phyloP scores from a whole-genome alignment of 2,888 invertebrate genomes.

The Drosophila affinis region DNA sequence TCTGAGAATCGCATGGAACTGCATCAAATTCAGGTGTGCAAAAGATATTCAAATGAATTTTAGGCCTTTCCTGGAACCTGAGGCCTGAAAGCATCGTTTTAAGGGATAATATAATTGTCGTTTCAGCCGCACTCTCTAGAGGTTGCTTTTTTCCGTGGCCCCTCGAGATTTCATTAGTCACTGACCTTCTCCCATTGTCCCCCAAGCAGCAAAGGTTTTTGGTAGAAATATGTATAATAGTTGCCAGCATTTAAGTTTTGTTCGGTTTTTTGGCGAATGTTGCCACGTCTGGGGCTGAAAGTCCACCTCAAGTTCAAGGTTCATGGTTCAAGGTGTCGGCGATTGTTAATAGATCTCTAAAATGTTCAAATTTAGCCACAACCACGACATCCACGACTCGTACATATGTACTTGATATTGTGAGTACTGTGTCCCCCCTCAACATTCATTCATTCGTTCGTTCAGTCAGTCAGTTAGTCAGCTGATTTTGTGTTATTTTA shows the following conservation, averaged over 20 bases:
- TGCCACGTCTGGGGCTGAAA: conserved; percentile 39
- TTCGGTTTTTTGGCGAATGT: conserved; percentile 41
- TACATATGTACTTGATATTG: no score
- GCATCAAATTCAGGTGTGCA: no score
- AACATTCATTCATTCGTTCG: neutral
- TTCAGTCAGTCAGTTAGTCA: conserved; percentile 27
- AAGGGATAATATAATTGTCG: neutral
- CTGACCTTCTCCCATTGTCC: conserved; percentile 44
- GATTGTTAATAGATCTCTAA: neutral
- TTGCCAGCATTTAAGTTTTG: conserved; percentile 21
- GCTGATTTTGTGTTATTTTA: conserved; percentile 50
- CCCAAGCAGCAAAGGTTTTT: conserved; percentile 16
- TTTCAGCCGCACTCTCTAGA: conserved; percentile 1
- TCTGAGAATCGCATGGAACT: no score
- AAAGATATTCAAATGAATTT: no score
- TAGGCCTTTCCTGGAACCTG: no score
- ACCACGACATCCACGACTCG: neutral
- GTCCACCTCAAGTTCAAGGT: conserved; percentile 65
- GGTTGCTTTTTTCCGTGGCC: conserved; percentile 35
- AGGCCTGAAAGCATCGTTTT: no score
- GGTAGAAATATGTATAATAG: conserved; percentile 8
- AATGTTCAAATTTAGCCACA: neutral
- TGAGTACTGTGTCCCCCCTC: no score
- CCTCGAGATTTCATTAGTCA: conserved; percentile 50
- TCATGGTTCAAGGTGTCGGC: conserved; percentile 68